These are phyloP conservation scores for Acipenser transmontanus DNA, from an alignment of 2,797 vertebrate species.

Conservation along the genomic window DNA sequence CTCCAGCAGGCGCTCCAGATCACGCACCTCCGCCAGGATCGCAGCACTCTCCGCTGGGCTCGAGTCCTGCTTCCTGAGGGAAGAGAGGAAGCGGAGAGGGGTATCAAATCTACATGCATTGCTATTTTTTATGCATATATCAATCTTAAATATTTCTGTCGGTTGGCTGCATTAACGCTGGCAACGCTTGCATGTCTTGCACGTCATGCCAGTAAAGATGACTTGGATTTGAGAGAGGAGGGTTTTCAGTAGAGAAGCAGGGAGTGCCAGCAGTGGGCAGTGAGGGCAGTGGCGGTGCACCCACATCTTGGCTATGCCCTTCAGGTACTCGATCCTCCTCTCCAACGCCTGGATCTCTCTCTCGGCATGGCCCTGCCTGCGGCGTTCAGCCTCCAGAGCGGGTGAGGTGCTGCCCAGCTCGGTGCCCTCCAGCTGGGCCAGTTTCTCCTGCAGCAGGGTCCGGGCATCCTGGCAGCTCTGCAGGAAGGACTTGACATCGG, in stretches of 20 bases:
- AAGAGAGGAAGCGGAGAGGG: slow-evolving; percentile 3
- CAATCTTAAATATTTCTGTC: neutral
- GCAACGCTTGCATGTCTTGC: neutral
- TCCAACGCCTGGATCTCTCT: slow-evolving; percentile 68
- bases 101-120: slow-evolving; percentile 1
- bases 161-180: too few species aligned
- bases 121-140: neutral
- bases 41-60: slow-evolving; percentile 63
- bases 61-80: slow-evolving; percentile 65
- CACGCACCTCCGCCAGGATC: slow-evolving; percentile 65
- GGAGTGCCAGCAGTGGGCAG: neutral
- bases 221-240: too few species aligned
- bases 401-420: slow-evolving; percentile 45
- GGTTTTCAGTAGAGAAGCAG: too few species aligned
- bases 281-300: slow-evolving; percentile 15
- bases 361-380: slow-evolving; percentile 47
- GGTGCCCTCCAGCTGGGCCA: slow-evolving; percentile 42
- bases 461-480: slow-evolving; percentile 64
- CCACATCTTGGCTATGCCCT: slow-evolving; percentile 67
- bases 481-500: slow-evolving; percentile 64
- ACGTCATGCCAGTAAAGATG: too few species aligned
- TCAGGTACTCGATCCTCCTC: slow-evolving; percentile 68
- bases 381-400: slow-evolving; percentile 47
- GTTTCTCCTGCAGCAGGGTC: slow-evolving; percentile 57
- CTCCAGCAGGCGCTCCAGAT: slow-evolving; percentile 64